Evolutionary conservation across 2,888 invertebrate species (phyloP).

Genomic region (Yponomeuta malinellus): DNA sequence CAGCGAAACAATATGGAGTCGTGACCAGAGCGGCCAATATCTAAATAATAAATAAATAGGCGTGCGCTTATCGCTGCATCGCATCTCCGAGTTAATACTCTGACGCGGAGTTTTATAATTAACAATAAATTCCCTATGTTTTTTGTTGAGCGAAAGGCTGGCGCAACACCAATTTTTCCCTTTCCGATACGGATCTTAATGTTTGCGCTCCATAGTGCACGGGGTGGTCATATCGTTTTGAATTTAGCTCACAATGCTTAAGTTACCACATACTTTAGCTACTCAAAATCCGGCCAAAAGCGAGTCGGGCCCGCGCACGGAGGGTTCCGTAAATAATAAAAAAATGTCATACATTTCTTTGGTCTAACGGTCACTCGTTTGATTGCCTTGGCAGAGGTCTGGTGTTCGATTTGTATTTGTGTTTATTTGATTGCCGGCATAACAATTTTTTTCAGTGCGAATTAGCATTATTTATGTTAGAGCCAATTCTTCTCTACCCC

Average conservation of each 20-base stretch:
- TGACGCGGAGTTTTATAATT: conserved; percentile 71
- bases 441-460: too few relatives aligned
- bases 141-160: conserved; percentile 58
- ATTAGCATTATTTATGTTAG: too few relatives aligned
- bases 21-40: conserved; percentile 69
- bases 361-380: too few relatives aligned
- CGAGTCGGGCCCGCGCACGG: too few relatives aligned
- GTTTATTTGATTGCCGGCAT: too few relatives aligned
- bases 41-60: conserved; percentile 76
- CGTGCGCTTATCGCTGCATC: conserved; percentile 57
- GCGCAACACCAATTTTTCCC: conserved; percentile 60
- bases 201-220: conserved; percentile 32
- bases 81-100: conserved; percentile 71
- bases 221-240: conserved; percentile 12
- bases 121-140: conserved; percentile 73
- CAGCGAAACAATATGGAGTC: conserved; percentile 71
- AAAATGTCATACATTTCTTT: too few relatives aligned
- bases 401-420: too few relatives aligned
- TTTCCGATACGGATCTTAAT: conserved; percentile 66
- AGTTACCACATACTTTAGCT: too few relatives aligned
- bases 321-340: too few relatives aligned
- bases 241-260: background rate
- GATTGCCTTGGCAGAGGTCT: too few relatives aligned
- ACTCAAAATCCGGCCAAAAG: too few relatives aligned
- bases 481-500: too few relatives aligned